phyloP scores from a whole-genome alignment of 2,113 vertebrate species.

The Hyla sarda region DNA sequence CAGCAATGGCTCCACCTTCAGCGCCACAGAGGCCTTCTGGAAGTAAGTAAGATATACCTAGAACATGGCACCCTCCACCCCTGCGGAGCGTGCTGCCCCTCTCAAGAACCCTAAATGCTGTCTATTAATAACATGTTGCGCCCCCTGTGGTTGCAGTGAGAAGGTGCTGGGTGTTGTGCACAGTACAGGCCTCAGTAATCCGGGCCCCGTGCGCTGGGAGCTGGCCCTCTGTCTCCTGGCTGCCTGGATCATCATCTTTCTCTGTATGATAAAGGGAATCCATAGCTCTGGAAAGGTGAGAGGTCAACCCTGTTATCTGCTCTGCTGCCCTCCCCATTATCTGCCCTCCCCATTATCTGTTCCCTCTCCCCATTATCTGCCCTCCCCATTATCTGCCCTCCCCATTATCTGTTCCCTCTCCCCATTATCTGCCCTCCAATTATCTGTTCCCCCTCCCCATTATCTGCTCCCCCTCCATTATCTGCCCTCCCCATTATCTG shows the following conservation, averaged over 20 bases:
- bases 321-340: too few species aligned
- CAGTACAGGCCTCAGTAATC: slow-evolving; percentile 76
- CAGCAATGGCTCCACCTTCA: slow-evolving; percentile 54
- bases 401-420: too few species aligned
- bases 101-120: too few species aligned
- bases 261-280: slow-evolving; percentile 82
- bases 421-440: too few species aligned
- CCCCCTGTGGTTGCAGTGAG: slow-evolving; percentile 65
- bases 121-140: not conserved
- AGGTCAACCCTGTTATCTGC: not conserved
- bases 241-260: slow-evolving; percentile 81
- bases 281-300: slow-evolving; percentile 82
- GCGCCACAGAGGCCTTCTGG: slow-evolving; percentile 81
- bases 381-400: too few species aligned
- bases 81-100: not conserved
- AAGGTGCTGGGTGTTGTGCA: slow-evolving; percentile 74
- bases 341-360: slow-evolving; percentile 60
- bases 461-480: too few species aligned
- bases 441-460: too few species aligned
- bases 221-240: slow-evolving; percentile 79
- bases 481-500: too few species aligned
- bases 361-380: too few species aligned
- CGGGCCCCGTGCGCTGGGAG: slow-evolving; percentile 77
- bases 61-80: too few species aligned
- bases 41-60: slow-evolving; percentile 84